Conservation (phyloP, 2,113 vertebrate genomes). For the Meleagris gallopavo region DNA sequence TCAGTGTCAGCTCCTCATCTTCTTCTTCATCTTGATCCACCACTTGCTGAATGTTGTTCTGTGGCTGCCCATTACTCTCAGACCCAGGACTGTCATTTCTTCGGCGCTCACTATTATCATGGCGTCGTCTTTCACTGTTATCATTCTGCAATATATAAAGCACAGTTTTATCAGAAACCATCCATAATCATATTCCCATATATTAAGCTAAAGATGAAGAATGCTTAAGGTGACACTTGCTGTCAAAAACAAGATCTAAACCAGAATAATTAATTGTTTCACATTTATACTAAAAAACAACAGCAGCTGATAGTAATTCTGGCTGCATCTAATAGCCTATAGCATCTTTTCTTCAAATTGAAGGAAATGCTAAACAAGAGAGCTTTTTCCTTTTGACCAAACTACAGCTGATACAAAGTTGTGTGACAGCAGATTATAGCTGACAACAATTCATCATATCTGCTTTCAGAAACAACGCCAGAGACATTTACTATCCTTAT, state of each 20-base stretch:
- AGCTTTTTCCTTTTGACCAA: background rate
- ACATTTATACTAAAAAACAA: background rate
- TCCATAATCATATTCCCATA: background rate
- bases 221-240: background rate
- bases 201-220: background rate
- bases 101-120: slow-evolving; percentile 72
- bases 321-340: background rate
- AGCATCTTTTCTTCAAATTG: background rate
- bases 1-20: slow-evolving; percentile 94
- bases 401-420: background rate
- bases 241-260: background rate
- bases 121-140: slow-evolving; percentile 75
- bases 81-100: slow-evolving; percentile 74
- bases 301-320: background rate
- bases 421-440: background rate
- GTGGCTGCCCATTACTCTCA: slow-evolving; percentile 90
- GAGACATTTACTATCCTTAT: background rate
- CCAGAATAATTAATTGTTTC: background rate
- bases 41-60: slow-evolving; percentile 74
- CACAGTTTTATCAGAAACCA: slow-evolving; percentile 1
- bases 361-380: background rate
- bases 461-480: background rate
- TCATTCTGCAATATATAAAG: slow-evolving; percentile 75
- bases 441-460: background rate
- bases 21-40: slow-evolving; percentile 92